Base-by-base conservation (phyloP, 2,797 vertebrate genomes). In the Halcyon badia region DNA sequence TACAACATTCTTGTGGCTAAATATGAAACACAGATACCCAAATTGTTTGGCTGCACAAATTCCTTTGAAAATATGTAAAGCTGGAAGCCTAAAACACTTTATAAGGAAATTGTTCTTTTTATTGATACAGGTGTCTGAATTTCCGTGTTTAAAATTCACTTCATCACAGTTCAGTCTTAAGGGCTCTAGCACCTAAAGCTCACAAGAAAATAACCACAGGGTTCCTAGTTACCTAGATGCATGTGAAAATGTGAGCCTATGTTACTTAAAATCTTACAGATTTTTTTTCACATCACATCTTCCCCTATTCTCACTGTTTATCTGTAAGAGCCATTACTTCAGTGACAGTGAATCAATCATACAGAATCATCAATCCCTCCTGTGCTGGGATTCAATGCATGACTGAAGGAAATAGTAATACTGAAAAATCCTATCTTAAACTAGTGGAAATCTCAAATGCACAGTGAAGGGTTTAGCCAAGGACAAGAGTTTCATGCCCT, bases 141-240 rank as follows among this genome's bases (percentile, higher is more conserved):
- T 84, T 89, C 54, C 4, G 28, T 64, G 64, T 94, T 66, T 30
- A 57, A 82, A 91, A 52, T 18, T 69, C 13, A 39, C 56, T 87
- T 54, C 30, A 65, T 31, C 14, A 37, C 25, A 65, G 19, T 64
- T 69, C 33, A 60, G 33, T 3, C 7, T 51, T 90, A 35, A 69
- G 33, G 18, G 37, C 19, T 77, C 11, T 22, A 70, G 69, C 6
- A 82, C 33, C 10, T n/a, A 33, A 76, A 91, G 19, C 16, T 57
- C 57, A n/a, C 19, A 51, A 64, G 62, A 62, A 91, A 87, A 39
- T 28, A 76, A 69, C 30, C 2, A 0, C 42, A 31, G 31, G 25
- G 17, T 64, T 91, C 14, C 41, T 78, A 2, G 48, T 94, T 46
- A 39, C 56, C n/a, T 73, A 54, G 12, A 54, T 61, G 16, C 19